Evolutionary conservation across 2,888 invertebrate species (phyloP).

Genomic region (Ecdyonurus torrentis): DNA sequence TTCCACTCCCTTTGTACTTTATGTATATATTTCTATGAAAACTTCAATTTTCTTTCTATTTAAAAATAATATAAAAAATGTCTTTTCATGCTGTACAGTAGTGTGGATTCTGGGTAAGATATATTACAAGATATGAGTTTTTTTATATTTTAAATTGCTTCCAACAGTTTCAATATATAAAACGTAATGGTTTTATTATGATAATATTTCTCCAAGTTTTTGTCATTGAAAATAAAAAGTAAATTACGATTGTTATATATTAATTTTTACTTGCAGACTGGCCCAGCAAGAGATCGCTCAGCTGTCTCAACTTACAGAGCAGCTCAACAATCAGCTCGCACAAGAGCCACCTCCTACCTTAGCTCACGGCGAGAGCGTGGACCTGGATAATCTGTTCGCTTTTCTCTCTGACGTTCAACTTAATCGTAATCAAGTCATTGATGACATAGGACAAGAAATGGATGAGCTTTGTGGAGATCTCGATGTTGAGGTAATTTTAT

Average conservation of each 20-base stretch:
- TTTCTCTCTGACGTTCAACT: constrained; percentile 66
- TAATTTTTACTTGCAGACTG: constrained; percentile 36
- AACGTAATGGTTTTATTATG: no score
- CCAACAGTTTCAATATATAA: no score
- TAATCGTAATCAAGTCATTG: constrained; percentile 47
- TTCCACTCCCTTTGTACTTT: no score
- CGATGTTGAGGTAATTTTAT: constrained; percentile 50
- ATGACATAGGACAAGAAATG: constrained; percentile 74
- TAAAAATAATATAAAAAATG: no score
- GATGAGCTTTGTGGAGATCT: constrained; percentile 64
- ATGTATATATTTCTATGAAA: no score
- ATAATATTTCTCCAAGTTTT: no score
- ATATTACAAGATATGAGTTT: neutral
- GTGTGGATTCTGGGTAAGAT: neutral
- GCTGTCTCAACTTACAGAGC: constrained; percentile 54
- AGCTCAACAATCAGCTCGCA: constrained; percentile 43
- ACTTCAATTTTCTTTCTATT: no score
- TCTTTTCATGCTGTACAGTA: constrained; percentile 2
- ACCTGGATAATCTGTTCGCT: constrained; percentile 77
- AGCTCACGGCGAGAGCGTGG: constrained; percentile 50
- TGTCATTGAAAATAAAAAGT: no score
- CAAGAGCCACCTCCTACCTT: constrained; percentile 18
- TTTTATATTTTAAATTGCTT: neutral
- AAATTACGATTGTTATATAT: constrained; percentile 1
- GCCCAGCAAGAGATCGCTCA: constrained; percentile 52